A percentile compares a stretch with the other conserved stretches of the same genome.
Evolutionary conservation across 2,113 vertebrate genomes (phyloP).

Genomic region (Anolis carolinensis): DNA sequence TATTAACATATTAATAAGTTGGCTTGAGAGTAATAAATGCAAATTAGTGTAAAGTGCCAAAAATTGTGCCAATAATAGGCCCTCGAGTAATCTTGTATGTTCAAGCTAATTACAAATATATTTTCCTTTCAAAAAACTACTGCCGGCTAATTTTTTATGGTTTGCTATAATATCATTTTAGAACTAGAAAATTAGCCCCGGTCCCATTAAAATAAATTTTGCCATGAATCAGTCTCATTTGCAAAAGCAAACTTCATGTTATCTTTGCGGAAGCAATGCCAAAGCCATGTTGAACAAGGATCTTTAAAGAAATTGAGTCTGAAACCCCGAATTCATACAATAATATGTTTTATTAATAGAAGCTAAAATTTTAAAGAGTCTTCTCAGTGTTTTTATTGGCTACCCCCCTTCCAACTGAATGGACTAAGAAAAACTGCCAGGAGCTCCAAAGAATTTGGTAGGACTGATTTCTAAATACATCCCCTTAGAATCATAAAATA

Average conservation of each 20-base stretch:
- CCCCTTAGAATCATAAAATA: not conserved
- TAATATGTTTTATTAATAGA: not conserved
- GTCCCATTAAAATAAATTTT: conserved; percentile 68
- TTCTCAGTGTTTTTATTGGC: not conserved
- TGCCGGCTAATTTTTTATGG: conserved; percentile 66
- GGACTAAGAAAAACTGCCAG: not conserved
- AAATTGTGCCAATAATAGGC: conserved; percentile 74
- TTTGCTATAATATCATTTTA: conserved; percentile 68
- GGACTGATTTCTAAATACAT: not conserved
- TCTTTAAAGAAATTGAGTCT: not conserved
- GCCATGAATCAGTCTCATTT: conserved; percentile 62
- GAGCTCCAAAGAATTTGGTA: not conserved
- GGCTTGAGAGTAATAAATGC: conserved; percentile 73
- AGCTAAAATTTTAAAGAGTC: not conserved
- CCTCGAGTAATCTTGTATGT: conserved; percentile 63
- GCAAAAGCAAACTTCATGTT: conserved; percentile 49
- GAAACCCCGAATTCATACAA: not conserved
- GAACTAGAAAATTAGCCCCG: conserved; percentile 68
- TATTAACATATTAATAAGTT: conserved; percentile 78
- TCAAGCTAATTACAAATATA: conserved; percentile 76
- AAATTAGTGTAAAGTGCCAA: conserved; percentile 72
- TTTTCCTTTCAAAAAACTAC: conserved; percentile 64
- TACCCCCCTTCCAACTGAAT: not conserved
- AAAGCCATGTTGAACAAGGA: not conserved
- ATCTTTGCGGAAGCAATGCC: conserved; percentile 43